A percentile compares a stretch with the other conserved stretches of the same genome.
These are phyloP conservation scores for Automeris io DNA, from an alignment of 2,888 invertebrate species.

Conservation along the genomic window DNA sequence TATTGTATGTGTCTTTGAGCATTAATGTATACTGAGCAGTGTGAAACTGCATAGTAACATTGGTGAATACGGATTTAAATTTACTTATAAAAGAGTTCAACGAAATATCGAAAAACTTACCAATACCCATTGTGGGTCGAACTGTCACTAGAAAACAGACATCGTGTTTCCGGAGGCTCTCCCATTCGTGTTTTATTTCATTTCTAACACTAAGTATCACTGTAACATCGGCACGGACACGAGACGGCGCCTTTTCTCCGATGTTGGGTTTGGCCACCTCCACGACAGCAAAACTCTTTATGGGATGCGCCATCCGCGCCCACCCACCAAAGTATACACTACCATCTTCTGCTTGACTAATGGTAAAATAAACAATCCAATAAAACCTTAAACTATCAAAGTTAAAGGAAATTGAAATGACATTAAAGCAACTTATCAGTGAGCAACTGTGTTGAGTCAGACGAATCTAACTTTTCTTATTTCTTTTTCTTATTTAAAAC, in stretches of 20 bases:
- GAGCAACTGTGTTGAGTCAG: no score
- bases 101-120: slow-evolving; percentile 63
- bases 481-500: no score
- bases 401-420: no score
- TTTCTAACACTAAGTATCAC: slow-evolving; percentile 93
- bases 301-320: slow-evolving; percentile 99
- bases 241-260: slow-evolving; percentile 95
- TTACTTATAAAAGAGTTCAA: no score
- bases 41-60: no score
- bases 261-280: slow-evolving; percentile 96
- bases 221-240: slow-evolving; percentile 96
- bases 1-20: no score
- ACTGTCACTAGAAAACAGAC: slow-evolving; percentile 98
- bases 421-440: no score
- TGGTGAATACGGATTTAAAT: no score
- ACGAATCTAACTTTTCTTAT: no score
- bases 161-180: slow-evolving; percentile 96
- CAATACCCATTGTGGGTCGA: slow-evolving; percentile 88
- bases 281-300: slow-evolving; percentile 93
- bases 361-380: no score
- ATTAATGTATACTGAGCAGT: no score
- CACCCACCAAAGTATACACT: slow-evolving; percentile 96
- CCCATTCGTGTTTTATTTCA: slow-evolving; percentile 98
- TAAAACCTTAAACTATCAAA: no score
- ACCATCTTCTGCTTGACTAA: slow-evolving; percentile 90